A percentile compares a stretch with the other conserved stretches of the same genome.
Conservation (phyloP, 2,113 vertebrate species). For the Lagopus leucura region DNA sequence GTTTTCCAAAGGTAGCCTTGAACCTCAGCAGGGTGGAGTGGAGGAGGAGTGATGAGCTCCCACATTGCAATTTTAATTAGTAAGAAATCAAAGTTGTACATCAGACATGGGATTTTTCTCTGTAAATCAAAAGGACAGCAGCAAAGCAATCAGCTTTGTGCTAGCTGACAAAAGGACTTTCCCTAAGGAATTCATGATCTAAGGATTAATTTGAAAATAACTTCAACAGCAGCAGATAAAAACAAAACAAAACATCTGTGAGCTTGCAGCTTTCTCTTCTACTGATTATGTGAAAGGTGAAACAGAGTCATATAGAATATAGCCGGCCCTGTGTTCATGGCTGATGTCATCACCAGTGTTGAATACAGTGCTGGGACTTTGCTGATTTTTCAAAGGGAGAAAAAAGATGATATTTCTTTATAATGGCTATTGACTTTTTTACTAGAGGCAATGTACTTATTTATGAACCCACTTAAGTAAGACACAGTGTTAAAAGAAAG, state of each 20-base stretch:
- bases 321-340: neutral
- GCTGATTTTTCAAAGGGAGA: neutral
- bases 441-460: neutral
- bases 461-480: neutral
- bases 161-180: neutral
- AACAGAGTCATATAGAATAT: neutral
- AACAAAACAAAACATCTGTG: neutral
- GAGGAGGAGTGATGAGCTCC: neutral
- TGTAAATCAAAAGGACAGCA: slow-evolving; percentile 52
- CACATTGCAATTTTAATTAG: slow-evolving; percentile 49
- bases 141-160: neutral
- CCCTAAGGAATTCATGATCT: slow-evolving; percentile 25
- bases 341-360: neutral
- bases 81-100: slow-evolving; percentile 53
- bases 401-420: neutral
- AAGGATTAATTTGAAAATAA: slow-evolving; percentile 46
- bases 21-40: slow-evolving; percentile 24
- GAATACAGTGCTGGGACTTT: neutral
- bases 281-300: neutral
- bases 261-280: neutral
- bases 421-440: neutral
- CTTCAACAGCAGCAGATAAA: neutral
- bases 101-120: slow-evolving; percentile 38
- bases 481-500: neutral
- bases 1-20: slow-evolving; percentile 16